Conservation (phyloP, 2,888 invertebrate genomes). For the Camptogramma bilineatum region DNA sequence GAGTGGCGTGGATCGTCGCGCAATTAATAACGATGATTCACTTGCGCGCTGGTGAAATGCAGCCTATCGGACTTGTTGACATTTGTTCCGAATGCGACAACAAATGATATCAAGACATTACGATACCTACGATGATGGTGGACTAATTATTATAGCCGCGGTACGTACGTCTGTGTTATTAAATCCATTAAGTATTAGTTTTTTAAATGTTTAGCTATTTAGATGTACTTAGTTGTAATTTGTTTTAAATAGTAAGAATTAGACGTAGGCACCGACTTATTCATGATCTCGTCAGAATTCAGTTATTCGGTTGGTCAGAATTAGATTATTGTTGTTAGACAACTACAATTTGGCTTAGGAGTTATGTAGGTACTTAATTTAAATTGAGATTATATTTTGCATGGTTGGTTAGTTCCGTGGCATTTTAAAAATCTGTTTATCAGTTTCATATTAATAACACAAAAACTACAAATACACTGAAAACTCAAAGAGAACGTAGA, state of each 20-base stretch:
- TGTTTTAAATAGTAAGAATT: constrained; percentile 2
- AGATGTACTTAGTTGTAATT: constrained; percentile 10
- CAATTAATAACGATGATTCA: constrained; percentile 85
- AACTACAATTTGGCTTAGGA: neutral
- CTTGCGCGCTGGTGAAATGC: constrained; percentile 84
- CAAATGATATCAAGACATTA: constrained; percentile 78
- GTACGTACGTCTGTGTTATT: constrained; percentile 55
- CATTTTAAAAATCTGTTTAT: neutral
- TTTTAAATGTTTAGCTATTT: constrained; percentile 2
- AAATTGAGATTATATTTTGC: neutral
- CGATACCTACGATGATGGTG: constrained; percentile 74
- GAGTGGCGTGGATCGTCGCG: constrained; percentile 82
- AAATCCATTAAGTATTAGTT: neutral
- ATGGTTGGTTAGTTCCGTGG: neutral
- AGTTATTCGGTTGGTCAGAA: neutral
- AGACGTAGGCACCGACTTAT: neutral
- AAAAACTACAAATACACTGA: neutral
- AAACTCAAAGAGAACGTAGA: neutral
- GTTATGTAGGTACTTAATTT: constrained; percentile 1
- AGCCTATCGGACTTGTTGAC: constrained; percentile 84
- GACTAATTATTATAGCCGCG: constrained; percentile 75
- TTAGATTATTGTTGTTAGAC: neutral
- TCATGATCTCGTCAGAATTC: neutral
- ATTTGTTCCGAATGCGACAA: constrained; percentile 79
- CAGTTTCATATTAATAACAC: neutral